A percentile compares a stretch with the other conserved stretches of the same genome.
phyloP scores from a whole-genome alignment of 2,797 vertebrate genomes.

The Pangasius djambal region DNA sequence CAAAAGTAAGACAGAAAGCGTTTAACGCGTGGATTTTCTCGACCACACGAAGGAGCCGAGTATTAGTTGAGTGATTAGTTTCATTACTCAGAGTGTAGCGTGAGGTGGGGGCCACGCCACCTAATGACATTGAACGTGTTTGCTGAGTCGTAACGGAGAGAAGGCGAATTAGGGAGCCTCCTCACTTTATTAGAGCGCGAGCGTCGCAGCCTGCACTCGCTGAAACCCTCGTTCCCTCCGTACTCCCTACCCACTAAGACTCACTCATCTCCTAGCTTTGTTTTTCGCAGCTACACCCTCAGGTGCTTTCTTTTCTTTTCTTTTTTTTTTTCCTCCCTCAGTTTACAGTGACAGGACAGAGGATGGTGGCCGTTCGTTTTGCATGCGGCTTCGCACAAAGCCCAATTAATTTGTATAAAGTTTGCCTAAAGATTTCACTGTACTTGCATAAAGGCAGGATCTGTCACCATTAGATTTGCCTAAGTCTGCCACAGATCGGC shows the following conservation, averaged over 20 bases:
- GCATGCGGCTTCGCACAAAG: slow-evolving; percentile 24
- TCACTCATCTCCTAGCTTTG: not conserved
- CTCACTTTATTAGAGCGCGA: slow-evolving; percentile 60
- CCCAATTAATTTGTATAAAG: slow-evolving; percentile 58
- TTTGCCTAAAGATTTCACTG: slow-evolving; percentile 64
- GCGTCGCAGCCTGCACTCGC: slow-evolving; percentile 20
- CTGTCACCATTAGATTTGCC: slow-evolving; percentile 54
- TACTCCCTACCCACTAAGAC: not conserved
- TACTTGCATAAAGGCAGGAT: slow-evolving; percentile 35
- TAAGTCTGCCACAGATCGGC: slow-evolving; percentile 46
- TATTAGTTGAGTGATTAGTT: slow-evolving; percentile 65
- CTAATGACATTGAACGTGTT: slow-evolving; percentile 65
- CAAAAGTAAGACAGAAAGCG: not conserved
- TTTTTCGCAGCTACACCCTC: not conserved
- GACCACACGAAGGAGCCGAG: not conserved
- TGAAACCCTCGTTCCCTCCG: not conserved
- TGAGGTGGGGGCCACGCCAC: slow-evolving; percentile 53
- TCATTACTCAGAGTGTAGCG: slow-evolving; percentile 59
- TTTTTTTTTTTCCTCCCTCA: not conserved
- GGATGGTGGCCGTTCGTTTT: slow-evolving; percentile 19
- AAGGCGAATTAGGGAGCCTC: slow-evolving; percentile 59
- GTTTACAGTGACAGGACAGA: slow-evolving; percentile 23
- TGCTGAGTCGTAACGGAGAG: slow-evolving; percentile 62
- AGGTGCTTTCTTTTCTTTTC: not conserved
- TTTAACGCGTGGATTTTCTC: slow-evolving; percentile 37